Evolutionary conservation across 2,888 invertebrate genomes (phyloP).

Genomic region (Ametastegia equiseti): DNA sequence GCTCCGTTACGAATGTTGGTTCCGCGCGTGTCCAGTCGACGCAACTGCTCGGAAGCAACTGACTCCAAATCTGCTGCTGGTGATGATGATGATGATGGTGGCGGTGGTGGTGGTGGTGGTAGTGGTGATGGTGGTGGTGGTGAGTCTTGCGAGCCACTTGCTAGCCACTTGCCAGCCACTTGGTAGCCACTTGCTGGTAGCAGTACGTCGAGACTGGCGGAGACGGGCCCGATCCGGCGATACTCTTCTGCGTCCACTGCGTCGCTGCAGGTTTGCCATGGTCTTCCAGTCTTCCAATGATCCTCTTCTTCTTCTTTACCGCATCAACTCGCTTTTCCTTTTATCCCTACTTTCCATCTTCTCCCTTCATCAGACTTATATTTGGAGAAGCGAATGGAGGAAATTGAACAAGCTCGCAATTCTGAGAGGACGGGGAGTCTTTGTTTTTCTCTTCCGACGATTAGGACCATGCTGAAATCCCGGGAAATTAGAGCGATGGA

Average conservation of each 20-base stretch:
- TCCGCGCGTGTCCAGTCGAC: constrained; percentile 64
- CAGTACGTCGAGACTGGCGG: constrained; percentile 28
- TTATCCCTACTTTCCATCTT: not conserved
- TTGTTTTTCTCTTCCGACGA: not conserved
- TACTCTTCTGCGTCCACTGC: not conserved
- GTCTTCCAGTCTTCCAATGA: constrained; percentile 3
- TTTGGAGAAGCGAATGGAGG: too few species aligned
- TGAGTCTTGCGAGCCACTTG: constrained; percentile 43
- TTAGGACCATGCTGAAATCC: too few species aligned
- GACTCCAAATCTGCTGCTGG: constrained; percentile 49
- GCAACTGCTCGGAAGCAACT: constrained; percentile 73
- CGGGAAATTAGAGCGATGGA: not conserved
- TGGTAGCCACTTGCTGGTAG: constrained; percentile 43
- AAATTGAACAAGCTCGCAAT: too few species aligned
- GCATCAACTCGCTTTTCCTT: not conserved
- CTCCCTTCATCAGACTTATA: constrained; percentile 8
- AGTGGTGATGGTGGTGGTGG: constrained; percentile 6
- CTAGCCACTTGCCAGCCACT: constrained; percentile 41
- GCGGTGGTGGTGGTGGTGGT: not conserved
- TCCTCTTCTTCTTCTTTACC: not conserved
- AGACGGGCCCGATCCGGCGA: constrained; percentile 24
- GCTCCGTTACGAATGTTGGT: constrained; percentile 1
- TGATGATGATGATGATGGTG: not conserved
- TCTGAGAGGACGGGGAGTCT: too few species aligned
- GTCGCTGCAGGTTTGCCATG: not conserved